phyloP scores from a whole-genome alignment of 2,113 vertebrate genomes.

The Neotragus moschatus region DNA sequence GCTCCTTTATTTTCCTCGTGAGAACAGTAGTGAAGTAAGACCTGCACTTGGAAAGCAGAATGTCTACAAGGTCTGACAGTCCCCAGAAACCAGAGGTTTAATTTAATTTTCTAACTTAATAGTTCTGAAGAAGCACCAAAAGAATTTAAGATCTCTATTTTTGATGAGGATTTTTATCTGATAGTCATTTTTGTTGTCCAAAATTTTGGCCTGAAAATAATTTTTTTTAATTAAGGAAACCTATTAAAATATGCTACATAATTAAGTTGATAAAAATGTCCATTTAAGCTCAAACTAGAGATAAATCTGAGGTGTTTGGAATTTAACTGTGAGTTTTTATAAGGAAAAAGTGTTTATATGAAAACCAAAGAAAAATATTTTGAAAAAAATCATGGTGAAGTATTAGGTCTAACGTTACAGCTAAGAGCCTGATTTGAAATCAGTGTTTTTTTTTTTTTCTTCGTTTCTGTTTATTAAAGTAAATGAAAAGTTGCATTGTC shows the following conservation, averaged over 20 bases:
- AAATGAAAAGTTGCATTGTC: constrained; percentile 38
- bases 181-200: neutral
- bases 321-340: constrained; percentile 29
- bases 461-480: constrained; percentile 12
- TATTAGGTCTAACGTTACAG: neutral
- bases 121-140: constrained; percentile 34
- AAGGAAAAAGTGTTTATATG: neutral
- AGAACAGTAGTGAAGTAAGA: neutral
- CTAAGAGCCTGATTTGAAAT: constrained; percentile 30
- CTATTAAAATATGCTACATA: constrained; percentile 25
- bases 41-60: neutral
- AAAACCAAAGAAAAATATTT: constrained; percentile 28
- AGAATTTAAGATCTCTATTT: constrained; percentile 23
- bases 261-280: constrained; percentile 46
- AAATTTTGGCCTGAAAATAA: constrained; percentile 25
- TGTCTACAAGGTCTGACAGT: neutral
- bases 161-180: constrained; percentile 6
- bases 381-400: constrained; percentile 30
- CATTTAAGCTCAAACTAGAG: constrained; percentile 54
- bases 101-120: constrained; percentile 1
- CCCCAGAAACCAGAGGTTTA: neutral
- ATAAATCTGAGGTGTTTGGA: constrained; percentile 50
- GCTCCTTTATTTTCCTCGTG: neutral
- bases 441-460: neutral
- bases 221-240: constrained; percentile 47